These are phyloP conservation scores for Pseudomyrmex flavicornis DNA, from an alignment of 1,140 invertebrate genomes.

Conservation along the genomic window DNA sequence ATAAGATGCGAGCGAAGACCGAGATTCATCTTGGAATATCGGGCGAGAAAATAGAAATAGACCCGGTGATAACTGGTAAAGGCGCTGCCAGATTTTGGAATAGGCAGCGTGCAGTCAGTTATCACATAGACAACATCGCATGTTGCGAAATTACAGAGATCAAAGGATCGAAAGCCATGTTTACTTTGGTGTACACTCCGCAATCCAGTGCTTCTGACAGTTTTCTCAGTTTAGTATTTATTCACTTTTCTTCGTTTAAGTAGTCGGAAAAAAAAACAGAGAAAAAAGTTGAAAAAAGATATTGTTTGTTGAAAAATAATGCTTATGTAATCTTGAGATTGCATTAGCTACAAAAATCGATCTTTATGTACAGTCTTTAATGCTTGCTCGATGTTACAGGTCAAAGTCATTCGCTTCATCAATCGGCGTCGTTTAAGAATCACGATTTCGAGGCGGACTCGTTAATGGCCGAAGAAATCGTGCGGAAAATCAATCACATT, in stretches of 20 bases:
- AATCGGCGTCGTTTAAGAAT: constrained; percentile 90
- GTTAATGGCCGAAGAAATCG: constrained; percentile 91
- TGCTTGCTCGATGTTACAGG: constrained; percentile 75
- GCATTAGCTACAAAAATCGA: too few species aligned
- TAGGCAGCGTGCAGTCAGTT: constrained; percentile 89
- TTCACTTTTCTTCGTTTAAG: constrained; percentile 41
- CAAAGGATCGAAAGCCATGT: constrained; percentile 87
- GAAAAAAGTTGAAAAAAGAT: too few species aligned
- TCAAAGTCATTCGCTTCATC: constrained; percentile 82
- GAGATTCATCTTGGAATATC: constrained; percentile 95
- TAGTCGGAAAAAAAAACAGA: background rate
- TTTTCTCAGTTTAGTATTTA: constrained; percentile 75
- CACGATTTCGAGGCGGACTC: constrained; percentile 95
- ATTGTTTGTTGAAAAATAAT: too few species aligned
- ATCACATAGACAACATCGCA: constrained; percentile 94
- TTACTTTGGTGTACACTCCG: constrained; percentile 87
- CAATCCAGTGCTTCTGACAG: constrained; percentile 78
- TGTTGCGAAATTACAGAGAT: constrained; percentile 93
- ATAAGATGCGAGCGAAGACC: constrained; percentile 92
- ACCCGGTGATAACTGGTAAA: constrained; percentile 90
- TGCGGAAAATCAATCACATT: constrained; percentile 95
- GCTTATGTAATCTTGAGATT: too few species aligned
- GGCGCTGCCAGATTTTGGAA: constrained; percentile 90
- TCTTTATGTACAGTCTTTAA: too few species aligned
- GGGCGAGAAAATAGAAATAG: constrained; percentile 96